A percentile compares a stretch with the other conserved stretches of the same genome.
phyloP scores from a whole-genome alignment of 2,797 vertebrate genomes.

The Schizopygopsis pylzovi region DNA sequence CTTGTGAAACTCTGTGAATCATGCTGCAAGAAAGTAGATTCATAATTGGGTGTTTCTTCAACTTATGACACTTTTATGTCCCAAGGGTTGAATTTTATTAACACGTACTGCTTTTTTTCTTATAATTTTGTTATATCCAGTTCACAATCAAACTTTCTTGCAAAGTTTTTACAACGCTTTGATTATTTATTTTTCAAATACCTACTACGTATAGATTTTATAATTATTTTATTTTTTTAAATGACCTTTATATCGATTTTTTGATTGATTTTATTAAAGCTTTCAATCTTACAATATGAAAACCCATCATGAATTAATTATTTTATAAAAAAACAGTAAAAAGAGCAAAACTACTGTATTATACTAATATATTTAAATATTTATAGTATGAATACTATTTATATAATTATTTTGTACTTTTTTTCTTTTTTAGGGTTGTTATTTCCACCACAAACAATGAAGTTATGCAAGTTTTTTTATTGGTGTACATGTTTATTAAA shows the following conservation, averaged over 20 bases:
- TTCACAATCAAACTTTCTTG: background rate
- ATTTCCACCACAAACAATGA: too few relatives aligned
- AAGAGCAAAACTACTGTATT: background rate
- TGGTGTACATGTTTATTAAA: too few relatives aligned
- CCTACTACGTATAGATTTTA: background rate
- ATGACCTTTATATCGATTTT: too few relatives aligned
- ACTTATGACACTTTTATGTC: constrained; percentile 30
- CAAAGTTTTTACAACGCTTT: constrained; percentile 15
- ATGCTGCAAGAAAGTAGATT: background rate
- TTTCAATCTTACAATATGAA: background rate
- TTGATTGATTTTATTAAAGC: too few relatives aligned
- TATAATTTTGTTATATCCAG: background rate
- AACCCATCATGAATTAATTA: background rate
- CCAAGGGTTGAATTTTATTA: constrained; percentile 24
- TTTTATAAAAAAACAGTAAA: background rate
- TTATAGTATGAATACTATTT: background rate
- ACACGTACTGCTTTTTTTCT: background rate
- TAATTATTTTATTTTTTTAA: too few relatives aligned
- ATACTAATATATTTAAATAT: background rate
- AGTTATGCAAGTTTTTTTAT: too few relatives aligned
- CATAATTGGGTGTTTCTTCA: constrained; percentile 23
- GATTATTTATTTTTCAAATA: background rate
- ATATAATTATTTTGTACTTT: background rate
- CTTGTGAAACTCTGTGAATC: constrained; percentile 8
- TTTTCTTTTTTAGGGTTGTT: background rate